Base-by-base conservation (phyloP, 2,888 invertebrate species). In the Ornithoptera priamus region DNA sequence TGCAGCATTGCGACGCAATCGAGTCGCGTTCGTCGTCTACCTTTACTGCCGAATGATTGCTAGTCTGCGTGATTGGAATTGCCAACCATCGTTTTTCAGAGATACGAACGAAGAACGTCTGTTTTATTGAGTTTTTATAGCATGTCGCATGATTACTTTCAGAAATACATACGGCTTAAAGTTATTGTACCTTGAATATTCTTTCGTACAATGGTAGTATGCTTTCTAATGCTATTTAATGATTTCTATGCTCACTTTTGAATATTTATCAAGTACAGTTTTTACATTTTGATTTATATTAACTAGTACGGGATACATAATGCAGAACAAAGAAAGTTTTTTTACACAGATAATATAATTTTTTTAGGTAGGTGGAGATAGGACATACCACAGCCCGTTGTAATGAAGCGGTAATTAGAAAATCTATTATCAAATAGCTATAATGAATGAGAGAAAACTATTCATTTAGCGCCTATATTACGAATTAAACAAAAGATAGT, bases 1-100 rank as follows among this genome's bases (percentile, higher is more conserved):
- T 77, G 76, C 73, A 73, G 72, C 73, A 71, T 53, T 68, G 73
- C 75, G 75, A 71, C 84, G 81, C 80, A 81, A 85, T 85, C 83
- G 79, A 81, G 85, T 85, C 85, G 85, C 85, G 67, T 70, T 63
- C 66, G 57, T 63, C 66, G 57, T 87, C 81, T 83, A 86, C 90
- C 86, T 90, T 89, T 90, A 90, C 85, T 89, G 88, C 91, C 87
- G 85, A 90, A 88, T 90, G 90, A 91, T 92, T 91, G 90, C 88
- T 85, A 82, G 80, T 79, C 87, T 86, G 86, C 91, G 91, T 92
- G 92, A 90, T 87, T 85, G 78, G 91, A 90, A 86, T 92, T 77
- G 76, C 86, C 84, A 90, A 90, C 86, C 82, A 84, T 82, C 81
- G 82, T 84, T 83, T 81, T 80, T 78, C 82, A 85, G 77, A 80